Base-by-base conservation (phyloP, 1,140 invertebrate species). In the Cyclargus thomasi region DNA sequence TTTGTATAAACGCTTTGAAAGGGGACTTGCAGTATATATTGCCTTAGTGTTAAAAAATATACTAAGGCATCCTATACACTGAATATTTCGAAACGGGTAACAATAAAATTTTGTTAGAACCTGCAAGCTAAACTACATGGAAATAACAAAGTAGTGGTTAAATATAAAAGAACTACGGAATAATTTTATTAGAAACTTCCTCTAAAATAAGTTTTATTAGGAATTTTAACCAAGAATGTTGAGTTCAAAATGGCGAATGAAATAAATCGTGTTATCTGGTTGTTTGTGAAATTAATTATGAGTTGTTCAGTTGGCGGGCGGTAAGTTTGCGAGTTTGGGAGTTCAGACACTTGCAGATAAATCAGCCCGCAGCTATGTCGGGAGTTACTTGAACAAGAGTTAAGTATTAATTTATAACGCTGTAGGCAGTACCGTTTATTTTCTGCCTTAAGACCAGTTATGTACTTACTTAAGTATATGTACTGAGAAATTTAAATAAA, bases 231-330 rank as follows among this genome's bases (percentile, higher is more conserved):
- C 22, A 29, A 29, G 8, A 29, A 7, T 2, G 5, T 29, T 1
- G 47, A 68, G 75, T 81, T 82, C 80, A 78, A 77, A 80, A 82
- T 80, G 75, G 57, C 63, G 79, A 83, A 71, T 81, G 80, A 74
- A 78, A 85, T 85, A 85, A 85, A 82, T 83, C 74, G 74, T 69
- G 59, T 73, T 84, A 86, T 81, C 77, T 72, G 70, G 70, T 74
- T 81, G 78, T 80, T 83, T 77, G 70, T 67, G 67, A 75, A 82
- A 83, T 84, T 84, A 82, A 84, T 80, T 81, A 78, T 74, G 70
- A 76, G 72, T 75, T 76, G 80, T 70, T 82, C 76, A 79, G 67
- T 79, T 78, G 21, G 71, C 73, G 68, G 65, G 59, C 21, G 68
- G 47, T 53, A 64, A 77, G 70, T 76, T 76, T 75, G 62, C 23